Evolutionary conservation across 2,113 vertebrate species (phyloP).

Genomic region (Atlantisia rogersi): DNA sequence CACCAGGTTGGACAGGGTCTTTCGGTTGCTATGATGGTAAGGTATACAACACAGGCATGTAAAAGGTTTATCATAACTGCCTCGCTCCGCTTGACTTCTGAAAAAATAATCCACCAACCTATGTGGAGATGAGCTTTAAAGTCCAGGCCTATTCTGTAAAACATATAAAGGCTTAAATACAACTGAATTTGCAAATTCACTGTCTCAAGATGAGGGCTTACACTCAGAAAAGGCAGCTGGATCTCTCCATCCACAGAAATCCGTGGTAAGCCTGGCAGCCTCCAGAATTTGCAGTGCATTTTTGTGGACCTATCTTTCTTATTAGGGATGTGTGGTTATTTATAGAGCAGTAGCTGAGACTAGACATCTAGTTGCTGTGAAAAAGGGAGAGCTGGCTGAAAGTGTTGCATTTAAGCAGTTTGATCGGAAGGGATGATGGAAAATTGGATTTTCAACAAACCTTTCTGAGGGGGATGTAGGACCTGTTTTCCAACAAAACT

Average conservation of each 20-base stretch:
- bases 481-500: not conserved
- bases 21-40: not conserved
- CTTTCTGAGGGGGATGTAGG: fast-evolving
- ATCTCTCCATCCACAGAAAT: not conserved
- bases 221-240: not conserved
- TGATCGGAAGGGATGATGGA: not conserved
- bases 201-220: not conserved
- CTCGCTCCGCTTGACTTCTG: not conserved
- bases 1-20: not conserved
- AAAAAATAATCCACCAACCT: not conserved
- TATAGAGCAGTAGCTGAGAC: not conserved
- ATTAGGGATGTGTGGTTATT: not conserved
- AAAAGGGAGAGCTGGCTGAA: not conserved
- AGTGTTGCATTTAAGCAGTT: not conserved
- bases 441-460: not conserved
- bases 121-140: not conserved
- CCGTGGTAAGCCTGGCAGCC: not conserved
- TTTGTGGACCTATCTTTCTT: not conserved
- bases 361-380: not conserved
- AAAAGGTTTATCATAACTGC: not conserved
- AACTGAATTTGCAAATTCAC: not conserved
- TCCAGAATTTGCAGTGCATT: not conserved
- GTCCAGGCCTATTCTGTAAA: not conserved
- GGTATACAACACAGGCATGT: not conserved
- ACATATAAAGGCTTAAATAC: not conserved